phyloP scores from a whole-genome alignment of 2,797 vertebrate genomes.

The Ctenopoma kingsleyae region DNA sequence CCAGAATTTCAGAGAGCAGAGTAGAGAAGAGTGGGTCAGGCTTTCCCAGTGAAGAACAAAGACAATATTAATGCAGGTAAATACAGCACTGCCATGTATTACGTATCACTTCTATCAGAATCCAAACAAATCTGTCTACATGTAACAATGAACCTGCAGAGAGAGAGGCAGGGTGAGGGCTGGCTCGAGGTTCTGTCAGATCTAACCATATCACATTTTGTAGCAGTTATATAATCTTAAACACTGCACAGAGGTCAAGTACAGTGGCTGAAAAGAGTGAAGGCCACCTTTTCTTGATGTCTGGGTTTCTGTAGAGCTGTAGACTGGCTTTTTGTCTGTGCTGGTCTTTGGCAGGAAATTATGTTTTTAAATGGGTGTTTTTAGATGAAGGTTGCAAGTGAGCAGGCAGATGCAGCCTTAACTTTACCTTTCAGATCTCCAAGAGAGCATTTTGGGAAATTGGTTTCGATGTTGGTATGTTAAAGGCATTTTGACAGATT shows the following conservation, averaged over 20 bases:
- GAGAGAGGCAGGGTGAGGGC: neutral
- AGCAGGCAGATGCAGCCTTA: neutral
- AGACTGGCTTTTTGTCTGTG: conserved; percentile 4
- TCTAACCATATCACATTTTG: conserved; percentile 21
- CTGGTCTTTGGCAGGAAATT: conserved; percentile 8
- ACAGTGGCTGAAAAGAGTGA: conserved; percentile 1
- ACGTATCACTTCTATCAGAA: conserved; percentile 1
- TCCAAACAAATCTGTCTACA: neutral
- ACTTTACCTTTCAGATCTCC: neutral
- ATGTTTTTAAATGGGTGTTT: neutral
- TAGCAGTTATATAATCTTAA: conserved; percentile 30
- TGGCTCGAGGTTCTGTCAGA: conserved; percentile 18
- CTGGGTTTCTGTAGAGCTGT: neutral
- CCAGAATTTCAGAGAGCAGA: conserved; percentile 31
- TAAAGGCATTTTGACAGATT: neutral
- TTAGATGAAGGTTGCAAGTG: neutral
- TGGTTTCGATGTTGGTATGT: neutral
- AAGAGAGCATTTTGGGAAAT: neutral
- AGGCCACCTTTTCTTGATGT: conserved; percentile 10
- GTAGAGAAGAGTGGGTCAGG: conserved; percentile 4
- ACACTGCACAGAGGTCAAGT: conserved; percentile 6
- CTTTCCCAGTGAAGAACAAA: conserved; percentile 31
- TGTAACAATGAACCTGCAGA: neutral
- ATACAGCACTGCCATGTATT: conserved; percentile 11
- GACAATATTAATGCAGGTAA: conserved; percentile 15